Evolutionary conservation across 2,797 vertebrate species (phyloP).

Genomic region (Echeneis naucrates): DNA sequence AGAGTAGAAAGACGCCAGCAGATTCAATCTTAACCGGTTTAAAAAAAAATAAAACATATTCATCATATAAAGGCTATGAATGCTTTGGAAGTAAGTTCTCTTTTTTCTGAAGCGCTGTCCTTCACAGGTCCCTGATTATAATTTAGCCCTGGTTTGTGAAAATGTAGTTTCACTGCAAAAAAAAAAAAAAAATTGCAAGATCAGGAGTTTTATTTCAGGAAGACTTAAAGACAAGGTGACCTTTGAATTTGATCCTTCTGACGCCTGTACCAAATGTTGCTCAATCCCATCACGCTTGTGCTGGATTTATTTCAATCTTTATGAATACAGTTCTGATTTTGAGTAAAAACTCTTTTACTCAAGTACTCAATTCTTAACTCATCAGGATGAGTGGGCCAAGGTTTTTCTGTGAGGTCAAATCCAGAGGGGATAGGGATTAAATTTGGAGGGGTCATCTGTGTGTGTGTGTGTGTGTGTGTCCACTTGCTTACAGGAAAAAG

Average conservation of each 20-base stretch:
- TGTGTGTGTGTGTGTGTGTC: slow-evolving; percentile 13
- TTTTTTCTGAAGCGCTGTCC: slow-evolving; percentile 10
- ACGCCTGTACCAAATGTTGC: not conserved
- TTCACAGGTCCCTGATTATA: slow-evolving; percentile 35
- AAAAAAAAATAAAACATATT: slow-evolving; percentile 13
- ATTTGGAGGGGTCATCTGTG: slow-evolving; percentile 36
- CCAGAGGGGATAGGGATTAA: slow-evolving; percentile 6
- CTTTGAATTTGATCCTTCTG: not conserved
- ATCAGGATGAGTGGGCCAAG: not conserved
- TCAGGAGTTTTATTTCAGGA: slow-evolving; percentile 8
- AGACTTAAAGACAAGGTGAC: slow-evolving; percentile 26
- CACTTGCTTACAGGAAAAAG: slow-evolving; percentile 23
- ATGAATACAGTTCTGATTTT: not conserved
- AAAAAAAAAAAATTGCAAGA: not conserved
- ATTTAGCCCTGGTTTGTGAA: slow-evolving; percentile 1
- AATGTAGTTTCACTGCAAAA: slow-evolving; percentile 20
- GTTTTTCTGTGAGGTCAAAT: slow-evolving; percentile 24
- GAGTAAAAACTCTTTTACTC: not conserved
- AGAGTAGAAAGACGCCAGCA: slow-evolving; percentile 14
- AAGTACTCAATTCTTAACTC: not conserved
- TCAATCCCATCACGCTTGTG: not conserved
- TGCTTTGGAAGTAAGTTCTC: not conserved
- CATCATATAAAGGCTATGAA: not conserved
- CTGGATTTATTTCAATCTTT: not conserved
- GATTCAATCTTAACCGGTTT: not conserved